A percentile compares a stretch with the other conserved stretches of the same genome.
phyloP scores from a whole-genome alignment of 2,797 vertebrate species.

The Cheirogaleus major region DNA sequence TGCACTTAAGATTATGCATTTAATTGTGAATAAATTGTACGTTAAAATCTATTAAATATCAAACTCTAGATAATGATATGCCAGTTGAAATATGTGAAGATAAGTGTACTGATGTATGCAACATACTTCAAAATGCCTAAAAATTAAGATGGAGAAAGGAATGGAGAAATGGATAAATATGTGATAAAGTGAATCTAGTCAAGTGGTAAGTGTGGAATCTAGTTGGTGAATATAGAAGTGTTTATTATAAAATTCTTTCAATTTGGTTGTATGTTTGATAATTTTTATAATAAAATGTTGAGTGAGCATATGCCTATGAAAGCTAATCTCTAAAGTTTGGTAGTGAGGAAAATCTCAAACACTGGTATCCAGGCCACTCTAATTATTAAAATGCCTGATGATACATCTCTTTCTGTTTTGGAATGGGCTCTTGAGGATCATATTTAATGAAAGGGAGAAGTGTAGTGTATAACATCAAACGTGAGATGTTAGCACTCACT shows the following conservation, averaged over 20 bases:
- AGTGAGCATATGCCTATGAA: neutral
- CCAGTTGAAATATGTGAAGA: neutral
- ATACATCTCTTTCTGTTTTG: slow-evolving; percentile 5
- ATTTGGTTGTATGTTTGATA: neutral
- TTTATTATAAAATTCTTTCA: neutral
- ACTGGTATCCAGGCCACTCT: neutral
- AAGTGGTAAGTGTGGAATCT: neutral
- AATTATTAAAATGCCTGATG: neutral
- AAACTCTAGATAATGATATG: slow-evolving; percentile 34
- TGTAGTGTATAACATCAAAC: neutral
- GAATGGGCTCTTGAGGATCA: neutral
- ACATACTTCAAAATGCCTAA: slow-evolving; percentile 15
- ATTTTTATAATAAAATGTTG: slow-evolving; percentile 1
- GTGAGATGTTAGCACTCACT: neutral
- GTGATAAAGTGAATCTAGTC: neutral
- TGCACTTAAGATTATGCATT: neutral
- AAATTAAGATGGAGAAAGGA: neutral
- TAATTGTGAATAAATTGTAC: slow-evolving; percentile 11
- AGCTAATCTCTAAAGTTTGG: neutral
- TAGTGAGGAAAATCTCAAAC: neutral
- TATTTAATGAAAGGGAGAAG: neutral
- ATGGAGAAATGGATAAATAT: neutral
- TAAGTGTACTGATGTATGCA: neutral
- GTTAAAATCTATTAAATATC: neutral
- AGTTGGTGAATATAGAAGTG: neutral